These are phyloP conservation scores for Eueremaeus valkanovi DNA, from an alignment of 2,888 invertebrate species.

Conservation along the genomic window DNA sequence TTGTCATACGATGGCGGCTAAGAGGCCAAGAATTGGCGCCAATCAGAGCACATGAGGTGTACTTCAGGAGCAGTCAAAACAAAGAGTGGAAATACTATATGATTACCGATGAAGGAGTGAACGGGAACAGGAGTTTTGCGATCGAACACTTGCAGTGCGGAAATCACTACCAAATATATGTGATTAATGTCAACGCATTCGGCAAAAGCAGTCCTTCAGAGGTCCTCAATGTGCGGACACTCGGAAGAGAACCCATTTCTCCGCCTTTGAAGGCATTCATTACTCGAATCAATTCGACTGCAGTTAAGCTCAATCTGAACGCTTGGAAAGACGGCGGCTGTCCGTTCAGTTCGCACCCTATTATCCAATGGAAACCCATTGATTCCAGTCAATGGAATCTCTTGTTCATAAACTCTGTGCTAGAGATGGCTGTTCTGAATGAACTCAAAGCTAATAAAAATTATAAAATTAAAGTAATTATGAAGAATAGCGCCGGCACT, in stretches of 20 bases:
- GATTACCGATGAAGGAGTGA: slow-evolving; percentile 48
- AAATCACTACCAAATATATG: slow-evolving; percentile 51
- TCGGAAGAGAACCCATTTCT: slow-evolving; percentile 48
- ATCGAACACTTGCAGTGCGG: slow-evolving; percentile 50
- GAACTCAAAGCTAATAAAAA: slow-evolving; percentile 9
- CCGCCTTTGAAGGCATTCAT: slow-evolving; percentile 23
- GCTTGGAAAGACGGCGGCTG: slow-evolving; percentile 53
- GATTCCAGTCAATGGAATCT: slow-evolving; percentile 44
- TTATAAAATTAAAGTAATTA: slow-evolving; percentile 46
- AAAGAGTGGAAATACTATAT: slow-evolving; percentile 58
- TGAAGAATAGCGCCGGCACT: slow-evolving; percentile 46
- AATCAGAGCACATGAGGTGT: slow-evolving; percentile 9
- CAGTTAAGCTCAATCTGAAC: slow-evolving; percentile 48
- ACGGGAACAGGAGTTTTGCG: slow-evolving; percentile 11
- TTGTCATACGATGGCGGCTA: background rate
- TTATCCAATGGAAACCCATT: slow-evolving; percentile 42
- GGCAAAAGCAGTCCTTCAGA: slow-evolving; percentile 50
- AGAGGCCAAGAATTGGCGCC: slow-evolving; percentile 22
- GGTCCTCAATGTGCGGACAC: slow-evolving; percentile 50
- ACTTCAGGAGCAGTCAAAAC: slow-evolving; percentile 32
- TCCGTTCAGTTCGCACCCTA: slow-evolving; percentile 49
- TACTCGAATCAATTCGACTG: slow-evolving; percentile 12
- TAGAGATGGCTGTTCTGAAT: slow-evolving; percentile 19
- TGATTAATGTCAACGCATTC: slow-evolving; percentile 50
- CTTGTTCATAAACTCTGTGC: slow-evolving; percentile 14